Conservation (phyloP, 35 echinoderm and acorn worm species). For the Lytechinus variegatus region DNA sequence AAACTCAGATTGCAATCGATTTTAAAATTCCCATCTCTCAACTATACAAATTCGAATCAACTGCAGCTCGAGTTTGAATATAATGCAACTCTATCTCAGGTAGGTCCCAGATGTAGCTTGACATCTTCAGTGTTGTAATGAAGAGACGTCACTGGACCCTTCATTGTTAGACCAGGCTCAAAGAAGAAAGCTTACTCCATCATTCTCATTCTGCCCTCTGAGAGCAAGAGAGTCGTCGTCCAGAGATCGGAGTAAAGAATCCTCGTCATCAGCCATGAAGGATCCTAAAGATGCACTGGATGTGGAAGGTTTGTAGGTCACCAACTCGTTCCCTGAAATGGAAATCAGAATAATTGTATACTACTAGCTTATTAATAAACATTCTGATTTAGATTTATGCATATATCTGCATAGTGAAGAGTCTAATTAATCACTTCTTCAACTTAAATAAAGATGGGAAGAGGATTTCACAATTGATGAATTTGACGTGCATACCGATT, state of each 20-base stretch:
- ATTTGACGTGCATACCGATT: too few relatives aligned
- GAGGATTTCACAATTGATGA: too few relatives aligned
- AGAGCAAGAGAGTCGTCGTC: slow-evolving; percentile 52
- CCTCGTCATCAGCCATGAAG: slow-evolving; percentile 47
- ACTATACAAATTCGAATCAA: too few relatives aligned
- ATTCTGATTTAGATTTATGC: too few relatives aligned
- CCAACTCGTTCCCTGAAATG: slow-evolving; percentile 47
- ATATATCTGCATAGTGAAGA: too few relatives aligned
- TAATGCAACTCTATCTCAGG: too few relatives aligned
- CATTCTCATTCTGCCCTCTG: neutral
- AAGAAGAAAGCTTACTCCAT: neutral
- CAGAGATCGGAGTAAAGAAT: slow-evolving; percentile 46
- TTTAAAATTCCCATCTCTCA: too few relatives aligned
- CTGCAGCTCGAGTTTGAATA: too few relatives aligned
- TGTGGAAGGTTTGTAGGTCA: slow-evolving; percentile 41
- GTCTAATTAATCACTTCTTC: too few relatives aligned
- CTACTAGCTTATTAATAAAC: too few relatives aligned
- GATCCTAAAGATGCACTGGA: neutral
- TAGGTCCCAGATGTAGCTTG: neutral
- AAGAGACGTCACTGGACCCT: neutral
- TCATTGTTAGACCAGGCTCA: neutral
- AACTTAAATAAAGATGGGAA: too few relatives aligned
- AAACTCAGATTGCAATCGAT: too few relatives aligned
- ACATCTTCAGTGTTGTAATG: neutral
- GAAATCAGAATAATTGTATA: neutral